Conservation (phyloP, 2,888 invertebrate genomes). For the Lasius platythorax region DNA sequence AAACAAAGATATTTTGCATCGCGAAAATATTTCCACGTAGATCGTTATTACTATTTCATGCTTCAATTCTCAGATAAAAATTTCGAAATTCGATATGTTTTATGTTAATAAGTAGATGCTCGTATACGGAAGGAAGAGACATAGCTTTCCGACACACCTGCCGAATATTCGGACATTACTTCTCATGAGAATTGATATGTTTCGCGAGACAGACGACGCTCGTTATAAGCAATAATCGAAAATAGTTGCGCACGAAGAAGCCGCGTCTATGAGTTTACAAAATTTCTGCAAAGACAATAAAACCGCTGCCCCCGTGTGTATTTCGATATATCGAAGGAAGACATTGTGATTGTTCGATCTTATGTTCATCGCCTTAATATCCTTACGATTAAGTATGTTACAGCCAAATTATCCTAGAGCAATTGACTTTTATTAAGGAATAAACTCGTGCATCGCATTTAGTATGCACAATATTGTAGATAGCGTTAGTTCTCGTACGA, state of each 20-base stretch:
- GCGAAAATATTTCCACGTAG: not conserved
- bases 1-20: not conserved
- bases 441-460: constrained; percentile 79
- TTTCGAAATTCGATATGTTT: not conserved
- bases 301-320: constrained; percentile 77
- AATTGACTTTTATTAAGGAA: constrained; percentile 85
- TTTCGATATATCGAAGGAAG: constrained; percentile 77
- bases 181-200: constrained; percentile 57
- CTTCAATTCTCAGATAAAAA: not conserved
- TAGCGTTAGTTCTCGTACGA: constrained; percentile 74
- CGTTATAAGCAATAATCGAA: constrained; percentile 75
- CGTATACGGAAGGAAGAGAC: constrained; percentile 30
- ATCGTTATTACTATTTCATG: not conserved
- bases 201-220: constrained; percentile 69
- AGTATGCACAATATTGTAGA: constrained; percentile 77
- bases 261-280: constrained; percentile 77
- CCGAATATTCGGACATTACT: constrained; percentile 30
- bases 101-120: not conserved
- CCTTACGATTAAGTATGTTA: constrained; percentile 62
- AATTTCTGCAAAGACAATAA: constrained; percentile 75
- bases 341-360: constrained; percentile 78
- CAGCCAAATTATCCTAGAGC: constrained; percentile 80
- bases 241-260: constrained; percentile 77
- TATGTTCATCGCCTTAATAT: constrained; percentile 56
- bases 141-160: constrained; percentile 52